Evolutionary conservation across 53 echinoderm and acorn worm species (phyloP).

Genomic region (Echinarachnius parma): DNA sequence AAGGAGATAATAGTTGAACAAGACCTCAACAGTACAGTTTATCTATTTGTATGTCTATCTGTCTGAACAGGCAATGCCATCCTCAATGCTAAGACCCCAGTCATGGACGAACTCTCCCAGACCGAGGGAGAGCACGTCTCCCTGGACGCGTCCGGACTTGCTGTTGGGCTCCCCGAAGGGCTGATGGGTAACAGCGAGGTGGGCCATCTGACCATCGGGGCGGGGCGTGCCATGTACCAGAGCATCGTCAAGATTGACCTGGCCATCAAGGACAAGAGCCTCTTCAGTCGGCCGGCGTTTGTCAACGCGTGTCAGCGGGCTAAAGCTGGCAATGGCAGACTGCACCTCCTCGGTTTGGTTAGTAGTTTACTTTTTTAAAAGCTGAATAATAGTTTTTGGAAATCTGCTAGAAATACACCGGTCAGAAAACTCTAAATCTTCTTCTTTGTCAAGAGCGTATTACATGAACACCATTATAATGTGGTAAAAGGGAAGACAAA

Average conservation of each 20-base stretch:
- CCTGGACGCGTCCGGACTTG: slow-evolving; percentile 87
- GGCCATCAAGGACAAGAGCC: slow-evolving; percentile 56
- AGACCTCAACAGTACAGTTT: too few relatives aligned
- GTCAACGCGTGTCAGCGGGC: slow-evolving; percentile 84
- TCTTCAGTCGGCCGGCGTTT: slow-evolving; percentile 66
- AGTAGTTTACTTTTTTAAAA: too few relatives aligned
- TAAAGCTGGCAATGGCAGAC: slow-evolving; percentile 79
- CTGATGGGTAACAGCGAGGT: slow-evolving; percentile 99
- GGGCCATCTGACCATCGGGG: slow-evolving; percentile 92
- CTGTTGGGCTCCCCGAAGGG: slow-evolving; percentile 90
- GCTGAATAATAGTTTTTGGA: too few relatives aligned
- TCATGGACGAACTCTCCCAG: slow-evolving; percentile 81
- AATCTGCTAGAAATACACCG: too few relatives aligned
- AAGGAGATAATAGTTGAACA: too few relatives aligned
- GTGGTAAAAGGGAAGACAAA: too few relatives aligned
- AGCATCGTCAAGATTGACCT: slow-evolving; percentile 89
- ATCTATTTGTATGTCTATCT: too few relatives aligned
- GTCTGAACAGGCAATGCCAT: slow-evolving; percentile 84
- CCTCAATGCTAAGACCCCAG: slow-evolving; percentile 81
- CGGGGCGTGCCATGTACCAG: slow-evolving; percentile 90
- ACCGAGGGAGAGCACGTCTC: slow-evolving; percentile 55
- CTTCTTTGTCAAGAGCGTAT: too few relatives aligned
- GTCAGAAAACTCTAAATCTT: too few relatives aligned
- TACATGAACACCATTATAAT: too few relatives aligned
- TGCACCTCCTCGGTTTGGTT: slow-evolving; percentile 93